phyloP scores from a whole-genome alignment of 2,888 invertebrate genomes.

The Phyllotreta striolata region DNA sequence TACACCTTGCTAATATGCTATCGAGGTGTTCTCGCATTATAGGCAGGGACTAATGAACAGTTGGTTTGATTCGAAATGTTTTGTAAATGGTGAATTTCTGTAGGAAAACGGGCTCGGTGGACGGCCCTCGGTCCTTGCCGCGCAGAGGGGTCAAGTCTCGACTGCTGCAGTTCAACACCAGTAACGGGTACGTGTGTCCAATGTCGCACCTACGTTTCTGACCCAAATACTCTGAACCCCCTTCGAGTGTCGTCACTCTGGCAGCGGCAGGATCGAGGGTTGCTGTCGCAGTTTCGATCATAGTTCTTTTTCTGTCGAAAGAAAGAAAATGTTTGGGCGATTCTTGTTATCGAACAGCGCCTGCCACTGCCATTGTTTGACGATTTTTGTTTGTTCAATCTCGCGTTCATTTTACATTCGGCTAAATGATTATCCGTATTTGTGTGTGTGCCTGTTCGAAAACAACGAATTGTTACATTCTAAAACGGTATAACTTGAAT shows the following conservation, averaged over 20 bases:
- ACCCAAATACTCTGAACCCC: conserved; percentile 32
- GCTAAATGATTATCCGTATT: conserved; percentile 2
- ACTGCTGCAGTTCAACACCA: conserved; percentile 88
- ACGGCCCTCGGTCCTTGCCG: conserved; percentile 88
- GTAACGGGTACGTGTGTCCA: conserved; percentile 72
- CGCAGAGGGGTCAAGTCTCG: conserved; percentile 90
- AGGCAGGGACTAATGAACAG: too few relatives aligned
- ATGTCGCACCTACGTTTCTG: conserved; percentile 36
- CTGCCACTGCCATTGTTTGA: conserved; percentile 50
- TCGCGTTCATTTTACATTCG: conserved; percentile 46
- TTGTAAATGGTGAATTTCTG: conserved; percentile 26
- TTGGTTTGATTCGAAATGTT: too few relatives aligned
- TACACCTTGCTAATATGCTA: neutral
- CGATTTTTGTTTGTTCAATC: conserved; percentile 28
- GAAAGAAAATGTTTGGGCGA: conserved; percentile 33
- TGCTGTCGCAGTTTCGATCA: conserved; percentile 43
- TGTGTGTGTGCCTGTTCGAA: conserved; percentile 56
- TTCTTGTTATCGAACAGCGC: conserved; percentile 71
- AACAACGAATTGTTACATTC: conserved; percentile 54
- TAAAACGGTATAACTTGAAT: too few relatives aligned
- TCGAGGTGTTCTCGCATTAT: too few relatives aligned
- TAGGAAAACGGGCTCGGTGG: conserved; percentile 68
- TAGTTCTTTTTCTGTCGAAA: conserved; percentile 31
- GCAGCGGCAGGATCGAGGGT: conserved; percentile 60
- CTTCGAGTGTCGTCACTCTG: conserved; percentile 40